Evolutionary conservation across 2,888 invertebrate species (phyloP), one percentile per base, ranked within the genome.

Genomic region (Mesoligia furuncula): DNA sequence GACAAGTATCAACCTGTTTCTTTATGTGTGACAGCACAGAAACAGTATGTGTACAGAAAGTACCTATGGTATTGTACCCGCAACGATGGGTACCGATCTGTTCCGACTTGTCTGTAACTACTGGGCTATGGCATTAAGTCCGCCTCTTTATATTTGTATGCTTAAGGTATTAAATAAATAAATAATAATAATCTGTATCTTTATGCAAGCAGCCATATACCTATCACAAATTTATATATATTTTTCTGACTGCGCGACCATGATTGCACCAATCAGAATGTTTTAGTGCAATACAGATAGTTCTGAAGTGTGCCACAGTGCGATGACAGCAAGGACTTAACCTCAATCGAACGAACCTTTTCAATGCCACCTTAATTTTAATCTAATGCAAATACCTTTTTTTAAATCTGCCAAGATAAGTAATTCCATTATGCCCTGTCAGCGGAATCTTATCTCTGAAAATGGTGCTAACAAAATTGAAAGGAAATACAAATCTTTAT

Each of bases 381-480:
- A 75, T 72, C 51, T 69, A 64, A 64, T 51, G 71, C 57, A 68
- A 74, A 74, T 51, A 20, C 72, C 70, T 77, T 79, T 80, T 73
- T 15, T 72, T 54, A 70, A 84, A 81, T 78, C 85, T 74, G 79
- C 76, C 75, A 76, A 83, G 77, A 54, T 74, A 77, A 82, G 79
- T 79, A 82, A 83, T 85, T 77, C 57, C 20, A 73, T 85, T 80
- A 75, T 76, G 57, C 45, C 62, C 75, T 65, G 76, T 62, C 87
- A 78, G 39, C 67, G 42, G 57, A 77, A 70, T 75, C 54, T 82
- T 77, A 87, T 75, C 69, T 64, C 27, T 59, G 24, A 51, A 65
- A 79, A 76, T 54, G 73, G 39, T 64, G 65, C 2, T 39, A 59
- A 54, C 24, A 72, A 76, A 85, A 86, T 78, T 71, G 13, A 61